Evolutionary conservation across 2,797 vertebrate genomes (phyloP).

Genomic region (Catostomus latipinnis): DNA sequence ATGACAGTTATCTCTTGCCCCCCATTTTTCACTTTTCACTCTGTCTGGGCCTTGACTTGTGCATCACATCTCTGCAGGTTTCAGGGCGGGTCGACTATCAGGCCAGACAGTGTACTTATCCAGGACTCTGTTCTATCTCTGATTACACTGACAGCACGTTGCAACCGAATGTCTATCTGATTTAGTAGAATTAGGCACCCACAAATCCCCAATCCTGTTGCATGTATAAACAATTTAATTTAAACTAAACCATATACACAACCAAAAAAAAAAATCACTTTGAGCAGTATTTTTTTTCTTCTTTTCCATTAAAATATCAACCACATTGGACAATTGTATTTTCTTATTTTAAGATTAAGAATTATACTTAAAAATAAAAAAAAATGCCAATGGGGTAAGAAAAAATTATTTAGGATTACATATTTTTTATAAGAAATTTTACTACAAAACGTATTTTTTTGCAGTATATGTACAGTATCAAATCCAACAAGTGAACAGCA

Average conservation of each 20-base stretch:
- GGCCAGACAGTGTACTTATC: constrained; percentile 30
- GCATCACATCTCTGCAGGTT: constrained; percentile 25
- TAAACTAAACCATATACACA: neutral
- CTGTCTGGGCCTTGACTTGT: neutral
- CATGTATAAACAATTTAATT: neutral
- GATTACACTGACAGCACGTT: constrained; percentile 52
- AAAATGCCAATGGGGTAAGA: too few species aligned
- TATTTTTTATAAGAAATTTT: too few species aligned
- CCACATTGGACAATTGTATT: too few species aligned
- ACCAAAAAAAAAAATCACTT: too few species aligned
- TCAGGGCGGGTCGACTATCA: constrained; percentile 55
- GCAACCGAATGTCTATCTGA: constrained; percentile 41
- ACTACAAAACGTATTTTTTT: too few species aligned
- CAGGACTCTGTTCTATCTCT: constrained; percentile 48
- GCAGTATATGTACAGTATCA: neutral
- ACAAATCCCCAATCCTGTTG: constrained; percentile 11
- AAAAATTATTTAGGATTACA: too few species aligned
- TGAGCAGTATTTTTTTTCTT: too few species aligned
- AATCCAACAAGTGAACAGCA: constrained; percentile 2
- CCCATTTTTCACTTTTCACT: neutral
- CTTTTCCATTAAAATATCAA: too few species aligned
- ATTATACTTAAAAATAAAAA: too few species aligned
- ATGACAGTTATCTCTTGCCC: constrained; percentile 42
- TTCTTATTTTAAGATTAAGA: too few species aligned
- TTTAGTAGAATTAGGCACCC: constrained; percentile 39